Evolutionary conservation across 2,113 vertebrate species (phyloP).

Genomic region (Pipa parva): DNA sequence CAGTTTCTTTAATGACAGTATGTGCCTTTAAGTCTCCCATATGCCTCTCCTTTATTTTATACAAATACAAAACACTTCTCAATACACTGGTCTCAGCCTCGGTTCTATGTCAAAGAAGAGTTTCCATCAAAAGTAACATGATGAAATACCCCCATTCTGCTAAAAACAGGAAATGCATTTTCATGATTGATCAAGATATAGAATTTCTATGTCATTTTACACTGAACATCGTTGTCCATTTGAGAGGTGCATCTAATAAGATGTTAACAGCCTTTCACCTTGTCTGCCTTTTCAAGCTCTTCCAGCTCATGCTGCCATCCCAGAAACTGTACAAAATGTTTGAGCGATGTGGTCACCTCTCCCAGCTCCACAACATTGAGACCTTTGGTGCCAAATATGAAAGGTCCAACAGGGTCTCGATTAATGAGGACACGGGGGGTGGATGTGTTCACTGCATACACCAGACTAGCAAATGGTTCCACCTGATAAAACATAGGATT

Average conservation of each 20-base stretch:
- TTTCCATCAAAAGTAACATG: too few relatives aligned
- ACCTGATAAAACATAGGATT: constrained; percentile 62
- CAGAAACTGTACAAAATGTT: constrained; percentile 70
- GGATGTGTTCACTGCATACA: constrained; percentile 63
- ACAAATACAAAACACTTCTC: too few relatives aligned
- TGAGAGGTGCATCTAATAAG: too few relatives aligned
- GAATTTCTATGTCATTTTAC: too few relatives aligned
- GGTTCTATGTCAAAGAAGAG: too few relatives aligned
- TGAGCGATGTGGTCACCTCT: constrained; percentile 72
- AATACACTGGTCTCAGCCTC: too few relatives aligned
- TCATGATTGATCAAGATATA: too few relatives aligned
- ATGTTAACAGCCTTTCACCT: not conserved
- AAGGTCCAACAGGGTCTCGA: constrained; percentile 78
- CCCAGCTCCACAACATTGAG: constrained; percentile 68
- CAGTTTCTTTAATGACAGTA: too few relatives aligned
- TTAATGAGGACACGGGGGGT: constrained; percentile 87
- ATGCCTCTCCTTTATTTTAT: too few relatives aligned
- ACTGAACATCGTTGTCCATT: not conserved
- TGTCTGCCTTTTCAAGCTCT: constrained; percentile 44
- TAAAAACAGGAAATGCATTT: not conserved
- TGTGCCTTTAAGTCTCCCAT: too few relatives aligned
- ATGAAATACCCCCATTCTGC: too few relatives aligned
- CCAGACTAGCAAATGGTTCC: constrained; percentile 89
- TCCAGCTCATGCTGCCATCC: constrained; percentile 75
- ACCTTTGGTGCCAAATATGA: constrained; percentile 55